Percentiles rank a stretch among this genome's conserved stretches.
These are phyloP conservation scores for Coccyzus lansbergi DNA, from an alignment of 2,797 vertebrate species.

Conservation along the genomic window DNA sequence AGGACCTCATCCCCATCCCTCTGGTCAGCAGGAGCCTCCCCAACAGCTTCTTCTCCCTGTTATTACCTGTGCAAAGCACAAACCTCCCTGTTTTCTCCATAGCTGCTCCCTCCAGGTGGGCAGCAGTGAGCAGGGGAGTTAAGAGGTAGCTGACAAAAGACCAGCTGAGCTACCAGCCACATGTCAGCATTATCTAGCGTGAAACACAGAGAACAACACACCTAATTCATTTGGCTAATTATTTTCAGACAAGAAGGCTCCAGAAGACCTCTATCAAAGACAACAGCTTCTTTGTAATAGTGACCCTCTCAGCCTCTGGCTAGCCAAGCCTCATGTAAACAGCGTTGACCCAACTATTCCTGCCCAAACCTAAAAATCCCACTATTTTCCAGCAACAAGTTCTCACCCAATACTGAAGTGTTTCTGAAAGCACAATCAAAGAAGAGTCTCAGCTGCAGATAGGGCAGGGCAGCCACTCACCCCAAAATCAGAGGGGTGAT, in stretches of 20 bases:
- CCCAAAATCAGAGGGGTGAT: neutral
- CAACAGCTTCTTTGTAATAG: neutral
- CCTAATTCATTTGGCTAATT: constrained; percentile 12
- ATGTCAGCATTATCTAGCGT: neutral
- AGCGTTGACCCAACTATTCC: neutral
- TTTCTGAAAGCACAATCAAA: neutral
- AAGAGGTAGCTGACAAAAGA: neutral
- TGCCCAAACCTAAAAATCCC: neutral
- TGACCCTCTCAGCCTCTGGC: neutral
- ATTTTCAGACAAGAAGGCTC: neutral
- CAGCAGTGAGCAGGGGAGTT: accelerated
- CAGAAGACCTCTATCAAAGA: neutral
- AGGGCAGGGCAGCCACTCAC: neutral
- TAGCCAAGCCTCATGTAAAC: neutral
- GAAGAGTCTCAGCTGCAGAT: neutral
- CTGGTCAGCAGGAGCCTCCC: neutral
- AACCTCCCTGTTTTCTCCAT: neutral
- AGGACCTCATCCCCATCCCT: neutral
- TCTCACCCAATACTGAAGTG: neutral
- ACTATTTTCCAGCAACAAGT: neutral
- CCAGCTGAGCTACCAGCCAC: neutral
- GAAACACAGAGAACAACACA: neutral
- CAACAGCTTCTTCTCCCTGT: neutral
- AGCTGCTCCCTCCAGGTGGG: neutral
- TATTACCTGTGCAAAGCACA: neutral